phyloP scores from a whole-genome alignment of 2,113 vertebrate species.

The Forbesichthys papilliferus region DNA sequence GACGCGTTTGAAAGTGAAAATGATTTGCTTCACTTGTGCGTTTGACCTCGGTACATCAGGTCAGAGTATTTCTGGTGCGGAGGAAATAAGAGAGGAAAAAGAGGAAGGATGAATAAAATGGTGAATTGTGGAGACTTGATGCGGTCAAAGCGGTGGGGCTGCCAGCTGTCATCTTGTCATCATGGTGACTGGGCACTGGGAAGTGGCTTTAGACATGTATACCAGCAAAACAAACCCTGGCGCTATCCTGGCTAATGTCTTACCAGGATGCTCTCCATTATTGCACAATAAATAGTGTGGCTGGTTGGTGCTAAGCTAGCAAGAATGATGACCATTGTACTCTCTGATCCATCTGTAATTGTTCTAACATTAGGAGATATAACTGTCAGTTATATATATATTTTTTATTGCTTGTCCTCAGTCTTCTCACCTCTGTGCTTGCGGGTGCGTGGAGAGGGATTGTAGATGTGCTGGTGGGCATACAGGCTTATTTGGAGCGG shows the following conservation, averaged over 20 bases:
- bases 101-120: constrained; percentile 36
- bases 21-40: constrained; percentile 41
- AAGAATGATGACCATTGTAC: background rate
- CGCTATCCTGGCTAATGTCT: constrained; percentile 25
- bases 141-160: constrained; percentile 54
- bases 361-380: no score
- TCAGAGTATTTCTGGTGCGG: constrained; percentile 17
- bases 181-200: constrained; percentile 46
- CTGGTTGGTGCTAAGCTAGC: background rate
- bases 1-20: constrained; percentile 40
- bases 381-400: no score
- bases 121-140: constrained; percentile 56
- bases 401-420: no score
- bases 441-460: constrained; percentile 9
- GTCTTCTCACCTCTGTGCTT: no score
- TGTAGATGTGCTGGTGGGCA: constrained; percentile 17
- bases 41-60: constrained; percentile 9
- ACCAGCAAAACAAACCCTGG: constrained; percentile 43
- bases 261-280: constrained; percentile 1
- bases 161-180: constrained; percentile 50
- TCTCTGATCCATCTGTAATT: background rate
- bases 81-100: constrained; percentile 11
- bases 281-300: background rate
- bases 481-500: constrained; percentile 24
- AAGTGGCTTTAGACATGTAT: constrained; percentile 49